Base-by-base conservation (phyloP, 2,888 invertebrate genomes). In the Thymelicus sylvestris region DNA sequence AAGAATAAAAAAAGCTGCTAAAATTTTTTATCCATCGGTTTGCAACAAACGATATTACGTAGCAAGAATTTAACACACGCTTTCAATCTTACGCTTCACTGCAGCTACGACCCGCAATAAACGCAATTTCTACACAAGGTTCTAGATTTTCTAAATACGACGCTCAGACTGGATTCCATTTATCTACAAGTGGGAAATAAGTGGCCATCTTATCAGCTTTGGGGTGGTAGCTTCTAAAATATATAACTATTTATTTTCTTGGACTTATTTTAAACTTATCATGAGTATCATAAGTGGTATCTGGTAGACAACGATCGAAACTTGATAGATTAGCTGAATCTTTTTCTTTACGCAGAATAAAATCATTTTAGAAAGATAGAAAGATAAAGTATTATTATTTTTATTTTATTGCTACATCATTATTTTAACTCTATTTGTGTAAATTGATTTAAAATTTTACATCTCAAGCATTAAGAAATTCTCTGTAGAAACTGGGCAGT, bases 111-210 rank as follows among this genome's bases (percentile, higher is more conserved):
- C 41, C 64, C 64, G 65, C 64, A 59, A 65, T 47, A 59, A 70
- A 70, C 50, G 69, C 59, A 64, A 70, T 70, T 65, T 65, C 59
- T 59, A 60, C 59, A 60, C 64, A 70, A 60, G 59, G 57, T 65
- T 65, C 64, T 59, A 59, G 64, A 65, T 65, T 70, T 70, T 50
- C 69, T 65, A 70, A 70, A 70, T 59, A 65, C 69, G 64, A 55
- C 48, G 24, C 50, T 65, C 50, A 64, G 69, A 70, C 69, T 65
- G 39, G 15, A 39, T 70, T 48, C 59, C 64, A 70, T 70, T 69
- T 70, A 70, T 70, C 59, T 64, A 70, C 69, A 70, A 64, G 69
- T 65, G 64, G 69, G 64, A 65, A 65, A 70, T 65, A 70, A 70
- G 64, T 70, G 48, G 48, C 63, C 38, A 64, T 59, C 50, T 65